phyloP scores from a whole-genome alignment of 2,113 vertebrate species.

The Perca fluviatilis region DNA sequence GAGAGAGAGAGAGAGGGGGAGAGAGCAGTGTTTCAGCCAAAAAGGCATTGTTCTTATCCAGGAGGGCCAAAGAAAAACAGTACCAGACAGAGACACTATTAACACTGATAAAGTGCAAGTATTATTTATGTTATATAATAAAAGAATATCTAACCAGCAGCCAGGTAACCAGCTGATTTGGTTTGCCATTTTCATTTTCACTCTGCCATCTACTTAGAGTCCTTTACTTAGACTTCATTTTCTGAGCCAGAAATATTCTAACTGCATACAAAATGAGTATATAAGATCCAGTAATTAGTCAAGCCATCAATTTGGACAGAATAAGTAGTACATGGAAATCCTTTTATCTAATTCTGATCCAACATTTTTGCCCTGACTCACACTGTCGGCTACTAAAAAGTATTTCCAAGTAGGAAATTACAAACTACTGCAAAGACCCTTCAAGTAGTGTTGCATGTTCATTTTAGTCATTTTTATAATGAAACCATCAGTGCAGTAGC shows the following conservation, averaged over 20 bases:
- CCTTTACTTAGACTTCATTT: constrained; percentile 11
- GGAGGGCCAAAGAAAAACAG: neutral
- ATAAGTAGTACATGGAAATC: constrained; percentile 20
- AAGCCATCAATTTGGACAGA: constrained; percentile 1
- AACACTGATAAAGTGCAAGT: neutral
- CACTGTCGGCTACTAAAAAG: neutral
- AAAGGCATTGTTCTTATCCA: constrained; percentile 6
- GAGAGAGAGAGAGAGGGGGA: neutral
- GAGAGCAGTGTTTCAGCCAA: constrained; percentile 4
- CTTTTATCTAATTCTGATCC: constrained; percentile 21
- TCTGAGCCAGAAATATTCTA: neutral
- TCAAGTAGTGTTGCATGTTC: neutral
- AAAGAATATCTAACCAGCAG: neutral
- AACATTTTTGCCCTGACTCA: neutral
- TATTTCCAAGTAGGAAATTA: neutral
- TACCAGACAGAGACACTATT: neutral
- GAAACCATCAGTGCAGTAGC: neutral
- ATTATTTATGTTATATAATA: no score
- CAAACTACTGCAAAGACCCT: neutral
- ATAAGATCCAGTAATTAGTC: constrained; percentile 3
- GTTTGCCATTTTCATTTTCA: constrained; percentile 43
- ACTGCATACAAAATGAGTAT: neutral
- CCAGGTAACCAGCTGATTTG: constrained; percentile 14
- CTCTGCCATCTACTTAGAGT: neutral
- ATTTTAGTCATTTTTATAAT: neutral